Evolutionary conservation across 2,888 invertebrate genomes (phyloP).

Genomic region (Nezara viridula): DNA sequence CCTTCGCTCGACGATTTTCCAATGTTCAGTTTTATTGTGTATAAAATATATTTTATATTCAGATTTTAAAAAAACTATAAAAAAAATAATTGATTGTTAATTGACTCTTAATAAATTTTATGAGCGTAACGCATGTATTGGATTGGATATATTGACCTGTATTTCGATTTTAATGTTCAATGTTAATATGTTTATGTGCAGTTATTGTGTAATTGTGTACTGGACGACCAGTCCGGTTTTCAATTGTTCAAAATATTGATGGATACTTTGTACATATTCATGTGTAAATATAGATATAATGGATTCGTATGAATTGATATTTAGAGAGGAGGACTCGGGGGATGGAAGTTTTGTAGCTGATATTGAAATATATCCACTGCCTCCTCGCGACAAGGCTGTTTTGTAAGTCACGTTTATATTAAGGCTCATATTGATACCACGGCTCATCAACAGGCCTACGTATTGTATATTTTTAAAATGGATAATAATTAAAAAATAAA

Average conservation of each 20-base stretch:
- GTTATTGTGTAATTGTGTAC: conserved; percentile 35
- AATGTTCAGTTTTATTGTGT: conserved; percentile 45
- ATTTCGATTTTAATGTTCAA: conserved; percentile 26
- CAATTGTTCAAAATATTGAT: background rate
- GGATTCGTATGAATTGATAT: background rate
- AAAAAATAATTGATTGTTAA: conserved; percentile 45
- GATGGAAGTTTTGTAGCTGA: background rate
- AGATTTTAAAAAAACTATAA: background rate
- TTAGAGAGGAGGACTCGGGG: background rate
- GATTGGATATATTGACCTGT: background rate
- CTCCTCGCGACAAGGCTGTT: conserved; percentile 33
- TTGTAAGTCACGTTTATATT: conserved; percentile 47
- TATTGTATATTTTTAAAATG: conserved; percentile 41
- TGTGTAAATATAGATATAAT: conserved; percentile 51
- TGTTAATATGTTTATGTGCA: conserved; percentile 44
- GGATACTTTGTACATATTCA: conserved; percentile 36
- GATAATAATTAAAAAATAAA: background rate
- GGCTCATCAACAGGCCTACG: background rate
- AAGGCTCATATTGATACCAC: background rate
- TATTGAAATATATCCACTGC: background rate
- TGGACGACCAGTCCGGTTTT: conserved; percentile 40
- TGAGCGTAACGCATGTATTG: conserved; percentile 42
- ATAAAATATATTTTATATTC: conserved; percentile 58
- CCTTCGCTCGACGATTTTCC: conserved; percentile 47
- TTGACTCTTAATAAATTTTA: conserved; percentile 46